These are phyloP conservation scores for Amblyjoppa proteus DNA, from an alignment of 2,888 invertebrate species.

Conservation along the genomic window DNA sequence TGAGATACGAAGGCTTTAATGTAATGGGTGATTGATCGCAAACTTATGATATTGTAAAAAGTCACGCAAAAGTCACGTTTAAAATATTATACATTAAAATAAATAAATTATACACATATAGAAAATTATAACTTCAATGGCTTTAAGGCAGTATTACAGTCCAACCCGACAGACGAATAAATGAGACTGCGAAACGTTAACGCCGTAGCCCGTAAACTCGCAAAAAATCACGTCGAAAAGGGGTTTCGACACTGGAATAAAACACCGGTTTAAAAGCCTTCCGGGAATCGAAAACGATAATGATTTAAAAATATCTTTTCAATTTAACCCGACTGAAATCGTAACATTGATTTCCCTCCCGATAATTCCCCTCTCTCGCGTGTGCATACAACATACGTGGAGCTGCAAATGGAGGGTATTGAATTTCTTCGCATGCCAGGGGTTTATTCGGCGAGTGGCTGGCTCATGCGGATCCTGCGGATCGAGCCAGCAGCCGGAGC, in stretches of 20 bases:
- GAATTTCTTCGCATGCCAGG: constrained; percentile 45
- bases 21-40: neutral
- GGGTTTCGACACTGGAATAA: neutral
- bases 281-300: neutral
- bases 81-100: neutral
- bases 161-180: neutral
- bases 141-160: neutral
- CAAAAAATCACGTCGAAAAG: neutral
- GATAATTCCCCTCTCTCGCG: constrained; percentile 16
- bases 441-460: constrained; percentile 36
- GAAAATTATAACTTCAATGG: neutral
- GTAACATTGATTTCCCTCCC: constrained; percentile 11
- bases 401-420: constrained; percentile 34
- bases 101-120: neutral
- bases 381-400: constrained; percentile 23
- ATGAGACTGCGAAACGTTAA: neutral
- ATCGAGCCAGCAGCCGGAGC: constrained; percentile 37
- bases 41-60: neutral
- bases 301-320: neutral
- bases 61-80: no score
- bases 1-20: neutral
- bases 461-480: constrained; percentile 24
- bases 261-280: neutral
- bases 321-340: neutral
- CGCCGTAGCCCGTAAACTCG: neutral